A percentile compares a stretch with the other conserved stretches of the same genome.
Evolutionary conservation across 2,888 invertebrate species (phyloP).

Genomic region (Standfussiana lucernea): DNA sequence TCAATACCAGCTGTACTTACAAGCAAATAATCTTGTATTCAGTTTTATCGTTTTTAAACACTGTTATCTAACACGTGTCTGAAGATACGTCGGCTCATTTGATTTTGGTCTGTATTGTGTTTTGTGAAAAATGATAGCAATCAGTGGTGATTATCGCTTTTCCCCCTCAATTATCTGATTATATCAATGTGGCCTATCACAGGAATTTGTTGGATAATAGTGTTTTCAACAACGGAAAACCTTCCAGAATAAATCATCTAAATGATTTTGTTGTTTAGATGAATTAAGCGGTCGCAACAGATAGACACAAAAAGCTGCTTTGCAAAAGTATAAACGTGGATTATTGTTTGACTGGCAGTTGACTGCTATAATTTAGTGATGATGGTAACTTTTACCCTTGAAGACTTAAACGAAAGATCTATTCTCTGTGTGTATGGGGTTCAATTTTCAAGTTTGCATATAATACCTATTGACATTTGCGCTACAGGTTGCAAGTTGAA

Average conservation of each 20-base stretch:
- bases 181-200: neutral
- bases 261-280: too few relatives aligned
- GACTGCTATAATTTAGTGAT: too few relatives aligned
- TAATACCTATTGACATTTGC: neutral
- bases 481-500: constrained; percentile 13
- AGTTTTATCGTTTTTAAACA: neutral
- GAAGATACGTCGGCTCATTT: neutral
- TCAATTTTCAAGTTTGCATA: neutral
- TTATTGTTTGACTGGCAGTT: too few relatives aligned
- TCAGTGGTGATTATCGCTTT: neutral
- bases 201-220: neutral
- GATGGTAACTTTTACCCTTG: too few relatives aligned
- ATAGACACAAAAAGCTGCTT: too few relatives aligned
- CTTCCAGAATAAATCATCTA: too few relatives aligned
- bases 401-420: too few relatives aligned
- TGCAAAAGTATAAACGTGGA: too few relatives aligned
- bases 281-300: too few relatives aligned
- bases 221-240: too few relatives aligned
- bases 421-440: neutral
- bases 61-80: neutral
- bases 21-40: neutral
- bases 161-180: neutral
- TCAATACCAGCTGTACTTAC: neutral
- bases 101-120: neutral
- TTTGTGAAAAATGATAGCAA: neutral